These are phyloP conservation scores for Poecile atricapillus DNA, from an alignment of 2,113 vertebrate species.

Conservation along the genomic window DNA sequence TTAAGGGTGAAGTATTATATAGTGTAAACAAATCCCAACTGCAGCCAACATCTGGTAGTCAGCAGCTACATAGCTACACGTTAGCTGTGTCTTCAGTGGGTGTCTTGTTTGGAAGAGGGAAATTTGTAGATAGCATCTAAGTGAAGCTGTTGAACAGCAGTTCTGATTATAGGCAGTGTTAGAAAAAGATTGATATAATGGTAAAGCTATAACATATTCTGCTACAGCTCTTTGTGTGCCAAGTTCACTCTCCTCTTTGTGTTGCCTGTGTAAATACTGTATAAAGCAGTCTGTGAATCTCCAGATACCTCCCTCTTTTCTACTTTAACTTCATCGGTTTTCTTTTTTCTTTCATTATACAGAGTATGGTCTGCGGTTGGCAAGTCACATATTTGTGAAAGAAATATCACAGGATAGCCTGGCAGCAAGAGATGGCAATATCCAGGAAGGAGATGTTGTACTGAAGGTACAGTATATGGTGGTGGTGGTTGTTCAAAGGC, in stretches of 20 bases:
- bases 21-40: not conserved
- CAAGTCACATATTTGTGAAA: conserved; percentile 99
- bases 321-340: not conserved
- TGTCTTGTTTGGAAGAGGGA: not conserved
- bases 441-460: conserved; percentile 98
- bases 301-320: conserved; percentile 45
- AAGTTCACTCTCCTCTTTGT: not conserved
- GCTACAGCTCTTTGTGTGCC: not conserved
- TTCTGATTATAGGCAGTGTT: not conserved
- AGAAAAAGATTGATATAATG: not conserved
- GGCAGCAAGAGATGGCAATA: conserved; percentile 97
- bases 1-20: not conserved
- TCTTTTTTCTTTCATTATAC: not conserved
- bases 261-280: not conserved
- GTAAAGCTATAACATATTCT: not conserved
- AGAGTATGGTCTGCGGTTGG: conserved; percentile 98
- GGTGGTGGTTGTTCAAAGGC: not conserved
- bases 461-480: conserved; percentile 82
- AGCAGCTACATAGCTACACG: not conserved
- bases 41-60: not conserved
- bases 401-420: conserved; percentile 99
- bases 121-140: not conserved
- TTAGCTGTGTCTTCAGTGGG: not conserved
- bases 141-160: not conserved
- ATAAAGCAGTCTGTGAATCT: not conserved